A percentile compares a stretch with the other conserved stretches of the same genome.
phyloP scores from a whole-genome alignment of 2,113 vertebrate species.

The Lagopus muta region DNA sequence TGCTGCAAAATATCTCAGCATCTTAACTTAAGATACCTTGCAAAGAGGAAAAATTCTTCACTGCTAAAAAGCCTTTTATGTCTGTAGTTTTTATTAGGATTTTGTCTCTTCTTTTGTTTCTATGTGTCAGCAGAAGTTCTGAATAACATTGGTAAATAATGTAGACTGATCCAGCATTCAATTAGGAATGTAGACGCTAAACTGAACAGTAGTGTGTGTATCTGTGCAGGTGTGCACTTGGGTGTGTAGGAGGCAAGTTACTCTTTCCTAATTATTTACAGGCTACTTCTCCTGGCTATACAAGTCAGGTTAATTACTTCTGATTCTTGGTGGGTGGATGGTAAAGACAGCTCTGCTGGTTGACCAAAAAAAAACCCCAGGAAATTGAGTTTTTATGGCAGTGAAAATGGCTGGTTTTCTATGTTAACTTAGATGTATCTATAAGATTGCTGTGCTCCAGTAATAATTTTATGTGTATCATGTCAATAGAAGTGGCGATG shows the following conservation, averaged over 20 bases:
- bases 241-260: not conserved
- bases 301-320: not conserved
- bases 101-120: constrained; percentile 12
- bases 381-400: not conserved
- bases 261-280: not conserved
- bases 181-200: not conserved
- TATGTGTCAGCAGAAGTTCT: not conserved
- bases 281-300: not conserved
- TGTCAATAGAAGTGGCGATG: not conserved
- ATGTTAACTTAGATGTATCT: not conserved
- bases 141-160: not conserved
- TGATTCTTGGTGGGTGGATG: constrained; percentile 16
- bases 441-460: not conserved
- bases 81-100: constrained; percentile 5
- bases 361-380: not conserved
- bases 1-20: not conserved
- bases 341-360: not conserved
- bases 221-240: accelerated
- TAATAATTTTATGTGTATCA: not conserved
- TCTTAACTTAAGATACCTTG: not conserved
- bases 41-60: constrained; percentile 8
- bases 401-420: not conserved
- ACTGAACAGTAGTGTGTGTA: not conserved
- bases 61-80: not conserved
- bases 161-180: not conserved